These are phyloP conservation scores for Zaprionus obscuricornis DNA, from an alignment of 2,888 invertebrate genomes.

Conservation along the genomic window DNA sequence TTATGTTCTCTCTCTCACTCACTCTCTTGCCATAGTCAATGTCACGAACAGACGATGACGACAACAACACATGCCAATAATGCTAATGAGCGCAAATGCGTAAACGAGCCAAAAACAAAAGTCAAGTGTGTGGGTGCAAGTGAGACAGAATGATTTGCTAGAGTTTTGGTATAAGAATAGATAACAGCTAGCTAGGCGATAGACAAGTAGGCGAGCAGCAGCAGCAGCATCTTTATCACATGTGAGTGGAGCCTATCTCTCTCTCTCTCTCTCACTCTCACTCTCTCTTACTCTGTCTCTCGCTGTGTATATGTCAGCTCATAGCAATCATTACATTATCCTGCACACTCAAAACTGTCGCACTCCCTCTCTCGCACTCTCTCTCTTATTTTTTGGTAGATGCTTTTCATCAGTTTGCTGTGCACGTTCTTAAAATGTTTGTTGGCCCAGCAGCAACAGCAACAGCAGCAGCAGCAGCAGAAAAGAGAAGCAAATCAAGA, in stretches of 20 bases:
- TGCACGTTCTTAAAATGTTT: slow-evolving; percentile 70
- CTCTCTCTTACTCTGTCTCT: neutral
- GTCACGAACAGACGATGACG: slow-evolving; percentile 45
- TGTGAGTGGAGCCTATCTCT: neutral
- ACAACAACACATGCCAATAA: slow-evolving; percentile 58
- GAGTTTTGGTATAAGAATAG: neutral
- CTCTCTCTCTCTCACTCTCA: neutral
- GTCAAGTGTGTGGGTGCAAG: slow-evolving; percentile 1
- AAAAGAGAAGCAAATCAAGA: slow-evolving; percentile 8
- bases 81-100: slow-evolving; percentile 69
- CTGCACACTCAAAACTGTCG: slow-evolving; percentile 42
- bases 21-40: slow-evolving; percentile 11
- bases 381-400: too few relatives aligned
- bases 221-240: neutral
- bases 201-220: too few relatives aligned
- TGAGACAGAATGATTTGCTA: too few relatives aligned
- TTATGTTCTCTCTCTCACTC: neutral
- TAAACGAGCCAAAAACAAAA: slow-evolving; percentile 58
- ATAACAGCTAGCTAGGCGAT: slow-evolving; percentile 13
- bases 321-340: slow-evolving; percentile 52
- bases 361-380: neutral
- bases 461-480: neutral
- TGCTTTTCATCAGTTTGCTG: slow-evolving; percentile 63
- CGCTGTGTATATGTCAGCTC: slow-evolving; percentile 6
- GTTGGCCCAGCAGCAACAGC: slow-evolving; percentile 41